These are phyloP conservation scores for Phaedon cochleariae DNA, from an alignment of 2,888 invertebrate species.

Conservation along the genomic window DNA sequence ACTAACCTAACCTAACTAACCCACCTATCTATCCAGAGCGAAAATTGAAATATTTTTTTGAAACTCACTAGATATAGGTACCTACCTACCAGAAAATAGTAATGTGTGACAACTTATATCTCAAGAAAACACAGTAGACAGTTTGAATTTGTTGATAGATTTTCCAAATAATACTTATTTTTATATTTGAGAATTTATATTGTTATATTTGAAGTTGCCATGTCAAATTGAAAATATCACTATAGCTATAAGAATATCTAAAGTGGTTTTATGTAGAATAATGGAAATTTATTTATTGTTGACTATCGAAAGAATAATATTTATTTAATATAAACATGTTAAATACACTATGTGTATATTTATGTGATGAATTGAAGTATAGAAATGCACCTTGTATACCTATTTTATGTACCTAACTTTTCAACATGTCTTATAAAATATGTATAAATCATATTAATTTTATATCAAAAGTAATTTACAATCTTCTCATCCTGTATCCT, in stretches of 20 bases:
- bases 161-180: no score
- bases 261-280: not conserved
- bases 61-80: no score
- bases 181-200: no score
- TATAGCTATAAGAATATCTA: not conserved
- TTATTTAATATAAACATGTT: slow-evolving; percentile 4
- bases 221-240: slow-evolving; percentile 4
- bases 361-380: slow-evolving; percentile 6
- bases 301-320: slow-evolving; percentile 7
- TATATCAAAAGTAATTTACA: not conserved
- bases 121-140: no score
- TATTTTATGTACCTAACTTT: slow-evolving; percentile 1
- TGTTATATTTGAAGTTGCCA: no score
- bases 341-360: slow-evolving; percentile 19
- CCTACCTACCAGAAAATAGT: no score
- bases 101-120: no score
- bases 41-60: no score
- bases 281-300: slow-evolving; percentile 12
- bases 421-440: not conserved
- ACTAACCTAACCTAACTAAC: no score
- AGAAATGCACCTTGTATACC: slow-evolving; percentile 2
- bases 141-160: no score
- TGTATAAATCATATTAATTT: not conserved
- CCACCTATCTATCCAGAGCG: no score
- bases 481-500: not conserved